phyloP scores from a whole-genome alignment of 37 sponge, comb jelly and placozoan species.

The Spongilla lacustris region DNA sequence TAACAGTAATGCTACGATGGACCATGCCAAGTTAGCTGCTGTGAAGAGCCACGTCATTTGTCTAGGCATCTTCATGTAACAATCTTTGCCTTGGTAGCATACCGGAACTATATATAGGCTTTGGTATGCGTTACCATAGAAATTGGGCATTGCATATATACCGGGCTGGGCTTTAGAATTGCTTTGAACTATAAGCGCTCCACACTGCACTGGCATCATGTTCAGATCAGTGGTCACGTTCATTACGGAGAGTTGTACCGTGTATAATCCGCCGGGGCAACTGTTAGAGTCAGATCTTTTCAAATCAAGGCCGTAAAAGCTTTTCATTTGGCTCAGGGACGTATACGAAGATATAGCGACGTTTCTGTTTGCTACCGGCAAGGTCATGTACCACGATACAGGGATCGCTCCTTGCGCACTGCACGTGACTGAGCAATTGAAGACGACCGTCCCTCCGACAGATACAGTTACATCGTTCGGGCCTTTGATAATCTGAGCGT shows the following conservation, averaged over 20 bases:
- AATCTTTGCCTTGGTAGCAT: neutral
- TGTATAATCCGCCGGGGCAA: neutral
- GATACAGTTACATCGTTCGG: neutral
- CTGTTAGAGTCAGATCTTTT: neutral
- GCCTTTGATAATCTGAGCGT: neutral
- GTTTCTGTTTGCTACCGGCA: neutral
- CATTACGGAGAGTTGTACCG: neutral
- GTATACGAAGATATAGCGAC: neutral
- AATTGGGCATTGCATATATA: neutral
- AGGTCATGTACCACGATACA: neutral
- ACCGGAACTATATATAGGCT: neutral
- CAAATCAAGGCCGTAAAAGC: neutral
- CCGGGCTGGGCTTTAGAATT: neutral
- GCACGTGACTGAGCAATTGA: neutral
- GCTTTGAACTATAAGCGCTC: neutral
- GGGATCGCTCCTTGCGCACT: neutral
- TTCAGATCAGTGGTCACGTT: neutral
- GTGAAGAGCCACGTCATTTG: neutral
- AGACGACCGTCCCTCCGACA: neutral
- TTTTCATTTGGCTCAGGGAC: conserved; percentile 1
- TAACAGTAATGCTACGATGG: neutral
- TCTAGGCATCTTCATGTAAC: neutral
- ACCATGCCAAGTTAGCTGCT: neutral
- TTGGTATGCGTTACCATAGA: neutral
- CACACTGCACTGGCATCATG: neutral